phyloP scores from a whole-genome alignment of 2,113 vertebrate genomes.

The Cairina moschata region DNA sequence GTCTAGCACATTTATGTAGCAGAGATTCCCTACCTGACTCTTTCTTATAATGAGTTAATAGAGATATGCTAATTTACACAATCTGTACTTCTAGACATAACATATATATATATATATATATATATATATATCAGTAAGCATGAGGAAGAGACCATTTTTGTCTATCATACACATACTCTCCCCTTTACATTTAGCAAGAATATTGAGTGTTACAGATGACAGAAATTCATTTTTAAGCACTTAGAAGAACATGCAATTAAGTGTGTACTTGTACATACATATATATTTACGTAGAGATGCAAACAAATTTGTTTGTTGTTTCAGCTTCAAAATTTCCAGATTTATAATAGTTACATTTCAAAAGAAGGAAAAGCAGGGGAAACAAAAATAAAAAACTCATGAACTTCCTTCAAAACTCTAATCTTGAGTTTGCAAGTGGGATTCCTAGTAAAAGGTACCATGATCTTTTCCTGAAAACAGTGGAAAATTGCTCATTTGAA shows the following conservation, averaged over 20 bases:
- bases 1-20: neutral
- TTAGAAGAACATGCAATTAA: neutral
- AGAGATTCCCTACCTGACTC: neutral
- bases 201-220: neutral
- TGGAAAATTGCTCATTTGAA: neutral
- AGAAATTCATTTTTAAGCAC: neutral
- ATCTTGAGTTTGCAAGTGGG: neutral
- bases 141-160: neutral
- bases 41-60: neutral
- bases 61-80: neutral
- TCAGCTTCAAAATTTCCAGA: neutral
- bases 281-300: neutral
- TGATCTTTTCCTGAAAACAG: neutral
- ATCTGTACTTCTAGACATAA: neutral
- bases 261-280: neutral
- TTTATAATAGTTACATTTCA: neutral
- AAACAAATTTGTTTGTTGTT: neutral
- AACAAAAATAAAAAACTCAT: neutral
- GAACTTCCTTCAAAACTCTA: neutral
- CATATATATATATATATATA: neutral
- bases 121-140: fast-evolving
- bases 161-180: fast-evolving
- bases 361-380: neutral
- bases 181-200: neutral
- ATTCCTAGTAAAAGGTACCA: neutral